Percentiles rank a stretch among this genome's conserved stretches.
Conservation (phyloP, 1,140 invertebrate genomes). For the Cotesia vestalis region DNA sequence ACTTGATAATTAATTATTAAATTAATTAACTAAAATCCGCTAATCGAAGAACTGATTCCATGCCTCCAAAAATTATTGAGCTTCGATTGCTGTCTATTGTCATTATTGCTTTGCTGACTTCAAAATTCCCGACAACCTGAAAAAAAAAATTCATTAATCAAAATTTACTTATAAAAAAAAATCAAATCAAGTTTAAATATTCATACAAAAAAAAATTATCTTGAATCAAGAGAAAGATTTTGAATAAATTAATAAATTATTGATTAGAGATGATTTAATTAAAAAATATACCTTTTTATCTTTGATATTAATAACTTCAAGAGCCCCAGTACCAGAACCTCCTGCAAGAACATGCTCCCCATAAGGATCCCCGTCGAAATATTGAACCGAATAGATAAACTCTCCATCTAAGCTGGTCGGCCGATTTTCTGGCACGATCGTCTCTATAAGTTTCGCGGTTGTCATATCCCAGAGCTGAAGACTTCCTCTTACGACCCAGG, state of each 20-base stretch:
- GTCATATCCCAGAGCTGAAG: slow-evolving; percentile 56
- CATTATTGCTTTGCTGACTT: slow-evolving; percentile 47
- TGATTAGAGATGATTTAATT: too few species aligned
- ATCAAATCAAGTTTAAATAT: too few species aligned
- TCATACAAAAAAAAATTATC: not conserved
- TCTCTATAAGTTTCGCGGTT: slow-evolving; percentile 52
- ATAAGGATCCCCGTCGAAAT: slow-evolving; percentile 51
- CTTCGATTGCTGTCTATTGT: slow-evolving; percentile 48
- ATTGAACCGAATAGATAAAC: slow-evolving; percentile 53
- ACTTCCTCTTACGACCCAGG: slow-evolving; percentile 51
- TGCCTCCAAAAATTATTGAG: slow-evolving; percentile 52
- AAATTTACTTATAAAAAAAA: too few species aligned
- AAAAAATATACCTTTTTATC: slow-evolving; percentile 46
- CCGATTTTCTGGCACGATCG: slow-evolving; percentile 50
- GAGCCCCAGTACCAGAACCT: slow-evolving; percentile 48
- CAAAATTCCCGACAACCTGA: slow-evolving; percentile 49
- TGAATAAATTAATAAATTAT: too few species aligned
- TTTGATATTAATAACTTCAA: slow-evolving; percentile 55
- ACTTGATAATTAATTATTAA: too few species aligned
- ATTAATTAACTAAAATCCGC: slow-evolving; percentile 41
- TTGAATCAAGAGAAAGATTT: not conserved
- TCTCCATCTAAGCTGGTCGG: slow-evolving; percentile 50
- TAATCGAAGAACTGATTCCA: slow-evolving; percentile 49
- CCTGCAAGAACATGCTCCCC: slow-evolving; percentile 48
- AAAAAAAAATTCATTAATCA: slow-evolving; percentile 21